Percentiles rank a stretch among this genome's conserved stretches.
Conservation (phyloP, 2,113 vertebrate species). For the Tapirus terrestris region DNA sequence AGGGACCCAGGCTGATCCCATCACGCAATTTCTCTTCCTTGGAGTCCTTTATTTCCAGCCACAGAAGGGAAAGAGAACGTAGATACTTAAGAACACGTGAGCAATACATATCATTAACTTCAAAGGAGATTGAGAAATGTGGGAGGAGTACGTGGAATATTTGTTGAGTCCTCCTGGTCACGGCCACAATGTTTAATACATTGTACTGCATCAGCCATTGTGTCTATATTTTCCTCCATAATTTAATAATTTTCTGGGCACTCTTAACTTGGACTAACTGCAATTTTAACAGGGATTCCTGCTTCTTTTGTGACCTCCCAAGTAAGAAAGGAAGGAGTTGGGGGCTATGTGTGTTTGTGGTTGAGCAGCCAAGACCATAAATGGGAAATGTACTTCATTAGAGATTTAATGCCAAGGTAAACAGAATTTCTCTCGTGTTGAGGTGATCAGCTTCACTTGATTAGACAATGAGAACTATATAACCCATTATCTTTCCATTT, state of each 20-base stretch:
- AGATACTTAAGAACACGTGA: background rate
- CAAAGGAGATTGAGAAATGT: background rate
- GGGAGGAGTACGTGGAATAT: background rate
- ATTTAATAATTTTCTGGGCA: slow-evolving; percentile 3
- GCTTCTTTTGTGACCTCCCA: background rate
- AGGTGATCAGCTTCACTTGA: background rate
- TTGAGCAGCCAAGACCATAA: background rate
- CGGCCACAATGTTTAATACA: background rate
- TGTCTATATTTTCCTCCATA: background rate
- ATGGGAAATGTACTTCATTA: background rate
- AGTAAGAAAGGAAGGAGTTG: background rate
- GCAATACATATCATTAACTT: background rate
- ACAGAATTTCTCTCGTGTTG: background rate
- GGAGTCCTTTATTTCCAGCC: background rate
- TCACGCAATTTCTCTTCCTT: background rate
- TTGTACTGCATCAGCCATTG: background rate
- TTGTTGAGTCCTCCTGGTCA: background rate
- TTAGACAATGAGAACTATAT: background rate
- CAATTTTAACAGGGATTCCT: background rate
- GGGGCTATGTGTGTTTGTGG: background rate
- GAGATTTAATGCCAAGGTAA: background rate
- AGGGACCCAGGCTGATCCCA: background rate
- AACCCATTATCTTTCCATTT: background rate
- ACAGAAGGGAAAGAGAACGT: background rate
- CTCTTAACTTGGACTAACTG: background rate